Evolutionary conservation across 2,797 vertebrate species (phyloP).

Genomic region (Phoebastria nigripes): DNA sequence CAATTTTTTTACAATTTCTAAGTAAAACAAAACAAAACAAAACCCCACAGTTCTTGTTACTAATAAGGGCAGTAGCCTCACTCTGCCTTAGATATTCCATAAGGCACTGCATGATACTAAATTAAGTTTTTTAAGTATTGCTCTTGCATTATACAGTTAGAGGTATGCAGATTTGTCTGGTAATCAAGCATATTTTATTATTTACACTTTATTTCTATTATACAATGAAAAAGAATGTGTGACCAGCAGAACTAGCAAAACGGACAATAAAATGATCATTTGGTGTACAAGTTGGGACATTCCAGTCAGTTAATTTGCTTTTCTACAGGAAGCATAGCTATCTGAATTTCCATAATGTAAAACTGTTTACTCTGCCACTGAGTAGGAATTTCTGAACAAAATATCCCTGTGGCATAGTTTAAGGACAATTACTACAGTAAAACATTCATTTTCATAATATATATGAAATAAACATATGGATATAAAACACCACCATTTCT

Average conservation of each 20-base stretch:
- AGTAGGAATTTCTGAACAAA: background rate
- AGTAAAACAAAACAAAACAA: background rate
- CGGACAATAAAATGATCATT: background rate
- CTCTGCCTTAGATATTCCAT: background rate
- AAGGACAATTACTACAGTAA: background rate
- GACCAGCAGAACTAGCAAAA: background rate
- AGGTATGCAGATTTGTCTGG: background rate
- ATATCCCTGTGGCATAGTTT: background rate
- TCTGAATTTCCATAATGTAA: background rate
- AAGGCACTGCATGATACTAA: background rate
- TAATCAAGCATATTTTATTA: background rate
- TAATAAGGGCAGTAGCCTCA: background rate
- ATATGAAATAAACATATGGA: background rate
- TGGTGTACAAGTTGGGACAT: background rate
- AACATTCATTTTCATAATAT: background rate
- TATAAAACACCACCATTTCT: background rate
- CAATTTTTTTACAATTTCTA: background rate
- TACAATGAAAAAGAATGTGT: background rate
- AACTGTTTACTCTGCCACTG: background rate
- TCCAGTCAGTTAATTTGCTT: slow-evolving; percentile 17
- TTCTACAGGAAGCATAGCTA: background rate
- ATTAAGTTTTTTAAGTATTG: background rate
- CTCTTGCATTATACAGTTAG: background rate
- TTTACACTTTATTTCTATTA: background rate
- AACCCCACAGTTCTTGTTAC: background rate